Base-by-base conservation (phyloP, 2,888 invertebrate genomes). In the Himalopsyche kuldschensis region DNA sequence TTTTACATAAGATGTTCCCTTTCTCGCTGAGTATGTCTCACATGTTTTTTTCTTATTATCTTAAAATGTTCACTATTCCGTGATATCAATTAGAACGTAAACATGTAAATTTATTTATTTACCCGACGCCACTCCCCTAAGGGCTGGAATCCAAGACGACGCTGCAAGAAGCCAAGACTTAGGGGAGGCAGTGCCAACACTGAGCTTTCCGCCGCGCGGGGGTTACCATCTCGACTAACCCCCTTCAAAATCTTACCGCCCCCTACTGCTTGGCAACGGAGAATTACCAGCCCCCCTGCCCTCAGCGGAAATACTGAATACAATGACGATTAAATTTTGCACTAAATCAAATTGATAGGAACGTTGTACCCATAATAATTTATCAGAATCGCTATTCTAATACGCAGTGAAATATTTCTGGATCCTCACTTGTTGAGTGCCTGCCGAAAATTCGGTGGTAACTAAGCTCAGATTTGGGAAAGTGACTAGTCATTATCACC, bases 311-410 rank as follows among this genome's bases (percentile, higher is more conserved):
- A 82, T 79, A 82, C 78, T 78, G 82, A 78, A 84, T 82, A 85
- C 84, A 84, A 84, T 84, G 84, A 80, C 83, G 85, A 85, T 85
- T 84, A 82, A 84, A 85, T 84, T 84, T 82, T 82, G 78, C 75
- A 80, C 80, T 77, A 75, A 85, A 82, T 84, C 85, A 84, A 78
- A 82, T 81, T 83, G 30, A 79, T 55, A 41, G n/a, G 48, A 63
- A 78, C 55, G 47, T 63, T 81, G n/a, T 55, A 55, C 55, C 55
- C 8, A 55, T 55, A 48, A 8, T 81, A 81, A 81, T 81, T 75
- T 55, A 55, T 55, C 20, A 8, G 55, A 24, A n/a, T 55, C 15
- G n/a, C 24, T 55, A 55, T 55, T 55, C 20, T 35, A 75, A 75
- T 32, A 75, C 35, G 30, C 32, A 17, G 78, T 17, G 78, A 35